Conservation (phyloP, 2,888 invertebrate genomes). For the Nomada flava region DNA sequence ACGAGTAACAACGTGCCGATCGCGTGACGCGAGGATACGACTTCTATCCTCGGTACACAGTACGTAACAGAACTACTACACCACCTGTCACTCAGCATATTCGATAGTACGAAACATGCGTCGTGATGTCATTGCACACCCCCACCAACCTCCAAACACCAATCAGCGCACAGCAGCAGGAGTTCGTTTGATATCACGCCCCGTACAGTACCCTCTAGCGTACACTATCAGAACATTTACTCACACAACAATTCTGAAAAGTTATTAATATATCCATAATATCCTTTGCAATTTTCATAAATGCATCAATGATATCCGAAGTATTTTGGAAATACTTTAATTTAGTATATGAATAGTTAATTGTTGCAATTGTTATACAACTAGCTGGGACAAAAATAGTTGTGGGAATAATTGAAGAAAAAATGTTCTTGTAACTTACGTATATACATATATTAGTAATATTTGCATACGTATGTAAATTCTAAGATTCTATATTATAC, state of each 20-base stretch:
- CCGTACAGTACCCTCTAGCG: neutral
- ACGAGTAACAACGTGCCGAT: conserved; percentile 75
- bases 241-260: neutral
- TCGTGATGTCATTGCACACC: conserved; percentile 75
- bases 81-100: conserved; percentile 83
- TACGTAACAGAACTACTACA: conserved; percentile 65
- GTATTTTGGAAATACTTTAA: neutral
- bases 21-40: conserved; percentile 65
- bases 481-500: too few relatives aligned
- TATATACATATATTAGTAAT: neutral
- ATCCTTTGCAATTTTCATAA: neutral
- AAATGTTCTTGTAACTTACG: neutral
- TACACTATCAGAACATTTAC: neutral
- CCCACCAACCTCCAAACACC: conserved; percentile 37
- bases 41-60: conserved; percentile 41
- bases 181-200: neutral
- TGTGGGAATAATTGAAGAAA: neutral
- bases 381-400: too few relatives aligned
- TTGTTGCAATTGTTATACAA: too few relatives aligned
- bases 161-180: conserved; percentile 32
- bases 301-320: neutral
- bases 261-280: neutral
- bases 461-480: too few relatives aligned
- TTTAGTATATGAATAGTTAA: too few relatives aligned
- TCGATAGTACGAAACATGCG: conserved; percentile 79